These are phyloP conservation scores for Hydrotaea diabolus DNA, from an alignment of 2,888 invertebrate species.

Conservation along the genomic window DNA sequence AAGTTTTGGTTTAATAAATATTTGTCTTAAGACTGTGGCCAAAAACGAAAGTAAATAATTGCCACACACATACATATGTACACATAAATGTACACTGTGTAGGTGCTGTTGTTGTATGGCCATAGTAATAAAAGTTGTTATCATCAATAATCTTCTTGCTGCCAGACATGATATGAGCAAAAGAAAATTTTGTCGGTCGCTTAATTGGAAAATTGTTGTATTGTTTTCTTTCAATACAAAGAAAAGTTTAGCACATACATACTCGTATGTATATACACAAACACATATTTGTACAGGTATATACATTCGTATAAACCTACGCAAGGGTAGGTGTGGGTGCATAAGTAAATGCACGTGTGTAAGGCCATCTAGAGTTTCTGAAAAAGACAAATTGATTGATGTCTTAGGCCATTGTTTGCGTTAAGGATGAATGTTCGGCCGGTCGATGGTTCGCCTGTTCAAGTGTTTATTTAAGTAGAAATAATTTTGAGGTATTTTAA, in stretches of 20 bases:
- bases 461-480: constrained; percentile 63
- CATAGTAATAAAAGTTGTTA: constrained; percentile 44
- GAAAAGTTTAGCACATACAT: constrained; percentile 3
- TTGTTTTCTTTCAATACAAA: constrained; percentile 65
- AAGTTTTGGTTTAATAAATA: constrained; percentile 49
- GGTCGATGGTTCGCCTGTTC: not conserved
- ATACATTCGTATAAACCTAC: not conserved
- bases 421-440: constrained; percentile 57
- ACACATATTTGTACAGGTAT: not conserved
- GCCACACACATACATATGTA: not conserved
- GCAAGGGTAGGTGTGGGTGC: not conserved
- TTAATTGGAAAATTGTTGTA: constrained; percentile 80
- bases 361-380: not conserved
- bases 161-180: constrained; percentile 77
- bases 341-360: not conserved
- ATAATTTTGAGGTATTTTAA: constrained; percentile 75
- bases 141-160: constrained; percentile 60
- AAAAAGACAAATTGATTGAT: constrained; percentile 62
- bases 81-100: not conserved
- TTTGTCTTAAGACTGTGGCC: constrained; percentile 53
- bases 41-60: constrained; percentile 43
- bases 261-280: too few species aligned
- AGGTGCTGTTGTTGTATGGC: not conserved
- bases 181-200: constrained; percentile 75
- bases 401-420: constrained; percentile 33